phyloP scores from a whole-genome alignment of 2,797 vertebrate genomes.

The Miichthys miiuy region DNA sequence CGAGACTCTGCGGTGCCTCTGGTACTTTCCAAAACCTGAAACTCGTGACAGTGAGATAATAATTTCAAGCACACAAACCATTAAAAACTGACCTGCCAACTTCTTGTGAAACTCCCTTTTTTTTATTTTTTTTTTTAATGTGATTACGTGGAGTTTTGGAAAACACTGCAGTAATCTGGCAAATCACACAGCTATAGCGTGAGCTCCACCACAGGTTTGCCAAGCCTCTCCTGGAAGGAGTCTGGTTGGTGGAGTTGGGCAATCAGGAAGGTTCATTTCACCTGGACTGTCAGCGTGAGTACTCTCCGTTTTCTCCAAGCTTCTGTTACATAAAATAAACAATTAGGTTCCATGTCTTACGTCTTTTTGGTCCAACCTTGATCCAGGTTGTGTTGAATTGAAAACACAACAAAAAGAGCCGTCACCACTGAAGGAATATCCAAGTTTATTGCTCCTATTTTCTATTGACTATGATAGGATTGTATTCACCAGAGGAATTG shows the following conservation, averaged over 20 bases:
- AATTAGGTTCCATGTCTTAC: background rate
- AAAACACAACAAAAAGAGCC: background rate
- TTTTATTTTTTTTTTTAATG: too few species aligned
- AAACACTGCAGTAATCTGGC: background rate
- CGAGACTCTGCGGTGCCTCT: conserved; percentile 14
- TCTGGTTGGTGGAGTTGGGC: background rate
- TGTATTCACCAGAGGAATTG: background rate
- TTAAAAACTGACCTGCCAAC: background rate
- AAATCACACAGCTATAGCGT: background rate
- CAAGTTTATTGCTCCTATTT: background rate
- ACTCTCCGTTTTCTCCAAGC: background rate
- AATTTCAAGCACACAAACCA: background rate
- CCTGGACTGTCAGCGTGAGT: background rate
- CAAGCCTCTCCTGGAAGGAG: background rate
- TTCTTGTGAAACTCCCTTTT: background rate
- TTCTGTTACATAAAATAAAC: background rate
- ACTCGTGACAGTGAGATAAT: too few species aligned
- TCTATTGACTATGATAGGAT: background rate
- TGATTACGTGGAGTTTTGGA: background rate
- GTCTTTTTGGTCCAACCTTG: background rate
- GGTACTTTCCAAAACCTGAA: conserved; percentile 8
- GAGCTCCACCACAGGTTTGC: background rate
- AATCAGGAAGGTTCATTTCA: background rate
- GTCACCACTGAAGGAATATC: background rate
- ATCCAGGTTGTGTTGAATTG: background rate